Evolutionary conservation across 2,888 invertebrate species (phyloP), one percentile per base, ranked within the genome.

Genomic region (Lordiphosa andalusiaca): DNA sequence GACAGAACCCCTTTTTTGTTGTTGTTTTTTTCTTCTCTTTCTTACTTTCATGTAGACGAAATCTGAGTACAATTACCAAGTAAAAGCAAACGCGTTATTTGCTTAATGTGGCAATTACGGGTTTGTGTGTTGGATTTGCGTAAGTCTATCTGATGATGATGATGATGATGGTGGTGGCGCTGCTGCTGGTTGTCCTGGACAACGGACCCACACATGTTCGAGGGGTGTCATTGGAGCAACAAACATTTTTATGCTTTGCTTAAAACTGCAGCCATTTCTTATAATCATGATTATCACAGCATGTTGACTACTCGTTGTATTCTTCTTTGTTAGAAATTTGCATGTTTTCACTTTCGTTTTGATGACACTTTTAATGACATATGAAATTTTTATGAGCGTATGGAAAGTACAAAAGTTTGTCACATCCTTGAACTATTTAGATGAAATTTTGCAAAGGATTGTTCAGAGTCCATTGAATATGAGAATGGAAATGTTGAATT

Each of bases 91-190:
- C 71, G 69, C 70, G 67, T 59, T 77, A 62, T 67, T 69, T 57
- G 72, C 68, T 63, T 82, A 82, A 77, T 82, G 76, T 51, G 61
- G 61, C 76, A 82, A 78, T 82, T 82, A 78, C 53, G 54, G 64
- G 38, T 54, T 50, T 36, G 10, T 38, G 44, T 42, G 56, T 74
- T 67, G 61, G 65, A 42, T 55, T 64, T 59, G 12, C 38, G 50
- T 58, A 62, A 61, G 71, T 67, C 59, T 62, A 67, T 81, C 62
- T 57, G 74, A 50, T 55, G 53, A 25, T 25, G 23, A 23, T 23
- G 23, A 23, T 23, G 23, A 23, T 23, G 23, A 23, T 23, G 23
- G 6, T 23, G 23, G 1, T 23, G 25, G 6, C 6, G 25, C 25
- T 25, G 25, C 6, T 25, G 23, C 2, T 6, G 1, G 60, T 77